phyloP scores from a whole-genome alignment of 2,888 invertebrate species.

The Lepidonotus clava region DNA sequence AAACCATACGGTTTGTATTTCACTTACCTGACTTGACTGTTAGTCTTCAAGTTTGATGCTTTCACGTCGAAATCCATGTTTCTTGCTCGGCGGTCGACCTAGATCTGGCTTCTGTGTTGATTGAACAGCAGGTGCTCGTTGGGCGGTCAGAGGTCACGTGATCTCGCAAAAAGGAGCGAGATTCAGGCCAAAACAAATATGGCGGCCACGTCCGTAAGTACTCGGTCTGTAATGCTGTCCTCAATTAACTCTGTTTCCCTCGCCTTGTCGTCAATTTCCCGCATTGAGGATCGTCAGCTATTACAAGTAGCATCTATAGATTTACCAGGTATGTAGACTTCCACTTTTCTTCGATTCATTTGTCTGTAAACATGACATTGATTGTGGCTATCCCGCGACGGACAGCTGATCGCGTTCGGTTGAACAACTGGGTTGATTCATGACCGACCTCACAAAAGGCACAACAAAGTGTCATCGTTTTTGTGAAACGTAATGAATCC shows the following conservation, averaged over 20 bases:
- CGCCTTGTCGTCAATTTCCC: too few relatives aligned
- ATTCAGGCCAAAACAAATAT: slow-evolving; percentile 51
- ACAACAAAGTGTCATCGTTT: too few relatives aligned
- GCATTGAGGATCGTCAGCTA: neutral
- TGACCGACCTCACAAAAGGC: too few relatives aligned
- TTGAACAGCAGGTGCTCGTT: slow-evolving; percentile 43
- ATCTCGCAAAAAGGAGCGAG: slow-evolving; percentile 38
- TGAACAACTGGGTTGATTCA: too few relatives aligned
- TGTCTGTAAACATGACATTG: slow-evolving; percentile 27
- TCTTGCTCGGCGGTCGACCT: neutral
- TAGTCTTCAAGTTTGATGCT: slow-evolving; percentile 18
- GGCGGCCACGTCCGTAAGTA: slow-evolving; percentile 39
- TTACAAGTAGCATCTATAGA: neutral
- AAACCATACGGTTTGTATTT: too few relatives aligned
- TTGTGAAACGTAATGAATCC: too few relatives aligned
- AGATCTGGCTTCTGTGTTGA: neutral
- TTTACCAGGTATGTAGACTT: neutral
- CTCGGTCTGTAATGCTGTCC: neutral
- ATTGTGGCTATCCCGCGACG: too few relatives aligned
- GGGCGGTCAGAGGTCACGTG: slow-evolving; percentile 42
- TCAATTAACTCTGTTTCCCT: neutral
- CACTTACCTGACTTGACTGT: slow-evolving; percentile 30
- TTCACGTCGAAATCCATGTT: slow-evolving; percentile 42
- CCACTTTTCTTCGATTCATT: neutral
- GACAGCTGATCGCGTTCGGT: too few relatives aligned